These are phyloP conservation scores for Callinectes sapidus DNA, from an alignment of 2,888 invertebrate species.

Conservation along the genomic window DNA sequence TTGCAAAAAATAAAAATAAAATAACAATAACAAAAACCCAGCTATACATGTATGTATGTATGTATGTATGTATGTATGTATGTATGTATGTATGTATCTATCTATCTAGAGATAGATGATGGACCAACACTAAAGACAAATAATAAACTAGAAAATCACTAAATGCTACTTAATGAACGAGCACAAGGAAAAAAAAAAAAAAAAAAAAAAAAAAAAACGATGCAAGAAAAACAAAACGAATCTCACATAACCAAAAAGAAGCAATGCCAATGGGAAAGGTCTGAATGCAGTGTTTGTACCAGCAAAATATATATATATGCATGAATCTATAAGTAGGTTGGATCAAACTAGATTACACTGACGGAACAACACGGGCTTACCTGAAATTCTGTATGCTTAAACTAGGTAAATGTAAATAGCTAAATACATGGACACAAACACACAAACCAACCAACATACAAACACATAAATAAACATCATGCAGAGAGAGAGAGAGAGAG, in stretches of 20 bases:
- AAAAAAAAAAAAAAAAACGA: neutral
- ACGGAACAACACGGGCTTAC: neutral
- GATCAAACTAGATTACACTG: neutral
- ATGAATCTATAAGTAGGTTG: neutral
- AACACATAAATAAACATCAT: no score
- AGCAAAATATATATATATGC: neutral
- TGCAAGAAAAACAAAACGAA: neutral
- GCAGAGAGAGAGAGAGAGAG: neutral
- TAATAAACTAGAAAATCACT: no score
- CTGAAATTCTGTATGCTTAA: neutral
- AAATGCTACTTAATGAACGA: no score
- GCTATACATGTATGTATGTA: no score
- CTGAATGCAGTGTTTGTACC: neutral
- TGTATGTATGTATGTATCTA: no score
- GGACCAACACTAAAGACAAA: no score
- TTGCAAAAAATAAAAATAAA: neutral
- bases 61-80: no score
- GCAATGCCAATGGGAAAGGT: neutral
- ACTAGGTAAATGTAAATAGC: neutral
- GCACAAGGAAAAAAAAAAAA: neutral
- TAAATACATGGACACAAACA: neutral
- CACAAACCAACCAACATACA: neutral
- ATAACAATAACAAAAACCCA: no score
- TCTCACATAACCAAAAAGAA: neutral
- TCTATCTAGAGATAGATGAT: no score